These are phyloP conservation scores for Atrichornis clamosus DNA, from an alignment of 2,113 vertebrate genomes.

Conservation along the genomic window DNA sequence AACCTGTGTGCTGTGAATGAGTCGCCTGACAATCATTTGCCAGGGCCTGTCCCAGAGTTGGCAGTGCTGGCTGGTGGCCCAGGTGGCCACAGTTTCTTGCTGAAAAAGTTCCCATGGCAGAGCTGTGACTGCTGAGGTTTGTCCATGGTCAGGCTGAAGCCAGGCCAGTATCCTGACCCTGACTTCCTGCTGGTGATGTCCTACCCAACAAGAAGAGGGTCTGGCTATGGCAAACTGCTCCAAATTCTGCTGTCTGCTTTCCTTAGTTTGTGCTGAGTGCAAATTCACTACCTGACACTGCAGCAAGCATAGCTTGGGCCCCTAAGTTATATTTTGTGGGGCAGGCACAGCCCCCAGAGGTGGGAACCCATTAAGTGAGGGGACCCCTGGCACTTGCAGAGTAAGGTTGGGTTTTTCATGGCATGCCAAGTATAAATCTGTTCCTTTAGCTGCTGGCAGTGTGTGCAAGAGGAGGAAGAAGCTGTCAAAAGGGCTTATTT, in stretches of 20 bases:
- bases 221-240: neutral
- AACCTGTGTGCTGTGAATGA: neutral
- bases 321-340: neutral
- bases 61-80: neutral
- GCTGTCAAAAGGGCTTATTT: neutral
- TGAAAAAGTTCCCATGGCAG: neutral
- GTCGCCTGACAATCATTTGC: neutral
- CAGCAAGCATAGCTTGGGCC: neutral
- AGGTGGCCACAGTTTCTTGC: neutral
- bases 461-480: neutral
- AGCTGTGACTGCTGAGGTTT: neutral
- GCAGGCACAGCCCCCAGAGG: neutral
- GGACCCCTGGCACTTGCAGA: neutral
- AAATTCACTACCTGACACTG: neutral
- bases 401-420: neutral
- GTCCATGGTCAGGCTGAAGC: neutral
- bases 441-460: neutral
- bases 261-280: fast-evolving
- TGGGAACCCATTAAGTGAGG: neutral
- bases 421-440: neutral
- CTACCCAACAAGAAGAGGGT: neutral
- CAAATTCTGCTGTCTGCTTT: neutral
- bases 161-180: neutral
- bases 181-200: neutral
- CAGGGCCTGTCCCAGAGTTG: too few relatives aligned